Evolutionary conservation across 2,797 vertebrate species (phyloP), one percentile per base, ranked within the genome.

Genomic region (Selene dorsalis): DNA sequence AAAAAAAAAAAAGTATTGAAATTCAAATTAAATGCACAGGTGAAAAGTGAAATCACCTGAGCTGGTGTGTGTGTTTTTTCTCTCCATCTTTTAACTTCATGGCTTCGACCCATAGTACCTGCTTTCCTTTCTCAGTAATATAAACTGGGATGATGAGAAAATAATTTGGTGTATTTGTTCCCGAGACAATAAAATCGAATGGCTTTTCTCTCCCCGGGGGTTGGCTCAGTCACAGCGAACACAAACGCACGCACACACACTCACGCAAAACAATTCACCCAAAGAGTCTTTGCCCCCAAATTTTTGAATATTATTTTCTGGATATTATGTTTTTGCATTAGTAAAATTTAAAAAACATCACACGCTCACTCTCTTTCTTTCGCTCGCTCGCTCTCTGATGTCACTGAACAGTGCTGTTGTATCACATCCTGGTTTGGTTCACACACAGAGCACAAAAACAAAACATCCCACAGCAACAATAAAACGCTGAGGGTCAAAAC

Each of bases 141-240:
- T 48, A 30, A 72, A n/a, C 63, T 79, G 66, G 82, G 71, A 87
- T 79, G 48, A 60, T 11, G 35, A 77, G 56, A 68, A 84, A 88
- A 75, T 61, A 43, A 83, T 84, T 90, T 88, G 80, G 76, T 82
- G 79, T 55, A 24, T 82, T 82, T 71, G 60, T 72, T 72, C 69
- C 62, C 11, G 32, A 87, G 69, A 90, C 68, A 53, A 72, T 83
- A 79, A 71, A 82, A 84, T 88, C 39, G 0, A 87, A 92, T 93
- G 93, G 92, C 91, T 93, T 93, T 82, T 88, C 76, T 75, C 73
- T 89, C 82, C 82, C 68, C 24, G 13, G 26, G 69, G 75, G 84
- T 83, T 75, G 90, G 90, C 88, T 91, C 88, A 90, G 90, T 91
- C 92, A 92, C 85, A 88, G 87, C 85, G 85, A 62, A 81, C 73